These are phyloP conservation scores for Zaprionus davidi DNA, from an alignment of 1,140 invertebrate species.

Conservation along the genomic window DNA sequence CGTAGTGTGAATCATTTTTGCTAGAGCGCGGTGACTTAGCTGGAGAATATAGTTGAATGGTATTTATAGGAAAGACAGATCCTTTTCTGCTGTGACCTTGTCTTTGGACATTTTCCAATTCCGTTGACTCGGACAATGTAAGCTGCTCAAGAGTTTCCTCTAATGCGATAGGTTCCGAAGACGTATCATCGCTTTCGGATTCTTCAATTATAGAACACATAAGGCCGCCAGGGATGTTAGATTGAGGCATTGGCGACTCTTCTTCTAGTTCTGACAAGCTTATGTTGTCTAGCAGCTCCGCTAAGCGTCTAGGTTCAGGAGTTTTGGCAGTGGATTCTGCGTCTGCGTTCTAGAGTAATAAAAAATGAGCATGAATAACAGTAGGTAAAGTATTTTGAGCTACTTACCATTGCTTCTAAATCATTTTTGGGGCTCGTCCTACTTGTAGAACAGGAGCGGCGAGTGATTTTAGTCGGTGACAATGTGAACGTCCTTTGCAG, in stretches of 20 bases:
- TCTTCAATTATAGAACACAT: slow-evolving; percentile 42
- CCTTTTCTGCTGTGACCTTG: background rate
- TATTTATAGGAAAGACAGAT: slow-evolving; percentile 7
- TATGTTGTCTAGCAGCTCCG: background rate
- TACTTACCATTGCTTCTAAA: slow-evolving; percentile 7
- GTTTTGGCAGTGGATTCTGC: background rate
- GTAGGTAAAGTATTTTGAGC: background rate
- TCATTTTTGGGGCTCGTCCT: background rate
- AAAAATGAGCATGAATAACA: background rate
- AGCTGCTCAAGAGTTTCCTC: background rate
- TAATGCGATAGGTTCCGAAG: background rate
- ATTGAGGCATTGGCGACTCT: background rate
- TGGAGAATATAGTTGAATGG: slow-evolving; percentile 4
- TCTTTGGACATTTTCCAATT: background rate
- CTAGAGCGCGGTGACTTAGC: background rate
- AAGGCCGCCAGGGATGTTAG: background rate
- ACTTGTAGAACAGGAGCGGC: background rate
- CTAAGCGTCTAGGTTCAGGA: slow-evolving; percentile 28
- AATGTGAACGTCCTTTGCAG: background rate
- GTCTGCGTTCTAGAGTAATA: background rate
- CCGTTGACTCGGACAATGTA: slow-evolving; percentile 3
- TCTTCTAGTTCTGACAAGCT: slow-evolving; percentile 5
- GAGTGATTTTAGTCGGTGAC: slow-evolving; percentile 16
- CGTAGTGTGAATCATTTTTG: slow-evolving; percentile 1
- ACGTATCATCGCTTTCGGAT: slow-evolving; percentile 22